These are phyloP conservation scores for Bombus confusus DNA, from an alignment of 1,140 invertebrate genomes.

Conservation along the genomic window DNA sequence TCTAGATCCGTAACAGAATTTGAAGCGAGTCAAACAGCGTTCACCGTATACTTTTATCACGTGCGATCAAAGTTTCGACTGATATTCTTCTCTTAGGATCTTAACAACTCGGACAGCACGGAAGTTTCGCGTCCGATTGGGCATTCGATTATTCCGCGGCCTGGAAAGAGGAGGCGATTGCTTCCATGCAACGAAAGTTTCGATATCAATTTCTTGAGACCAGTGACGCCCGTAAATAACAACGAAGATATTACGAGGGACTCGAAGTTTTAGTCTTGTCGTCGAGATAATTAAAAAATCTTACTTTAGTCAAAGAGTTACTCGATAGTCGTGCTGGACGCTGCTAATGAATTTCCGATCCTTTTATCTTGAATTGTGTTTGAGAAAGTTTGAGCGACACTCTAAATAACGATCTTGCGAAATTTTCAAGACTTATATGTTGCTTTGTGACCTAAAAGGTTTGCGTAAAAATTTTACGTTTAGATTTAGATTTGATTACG, in stretches of 20 bases:
- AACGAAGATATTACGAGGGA: not conserved
- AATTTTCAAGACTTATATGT: no score
- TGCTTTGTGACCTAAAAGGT: no score
- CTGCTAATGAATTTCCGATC: not conserved
- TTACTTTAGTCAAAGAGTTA: not conserved
- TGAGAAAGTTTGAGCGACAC: not conserved
- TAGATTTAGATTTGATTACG: no score
- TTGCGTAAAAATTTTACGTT: no score
- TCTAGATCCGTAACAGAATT: not conserved
- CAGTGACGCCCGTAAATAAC: not conserved
- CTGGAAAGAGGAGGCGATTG: not conserved
- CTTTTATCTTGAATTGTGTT: not conserved
- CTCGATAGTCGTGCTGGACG: not conserved
- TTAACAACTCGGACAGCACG: not conserved
- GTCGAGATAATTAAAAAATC: conserved; percentile 10
- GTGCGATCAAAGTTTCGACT: not conserved
- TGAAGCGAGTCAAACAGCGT: not conserved
- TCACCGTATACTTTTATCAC: not conserved
- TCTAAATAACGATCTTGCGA: no score
- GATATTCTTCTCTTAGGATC: conserved; percentile 4
- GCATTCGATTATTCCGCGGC: not conserved
- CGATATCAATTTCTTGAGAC: not conserved
- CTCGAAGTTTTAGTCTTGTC: not conserved
- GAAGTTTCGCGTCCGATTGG: not conserved
- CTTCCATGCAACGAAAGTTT: conserved; percentile 17